Conservation (phyloP, 2,888 invertebrate species). For the Hypercompe scribonia region DNA sequence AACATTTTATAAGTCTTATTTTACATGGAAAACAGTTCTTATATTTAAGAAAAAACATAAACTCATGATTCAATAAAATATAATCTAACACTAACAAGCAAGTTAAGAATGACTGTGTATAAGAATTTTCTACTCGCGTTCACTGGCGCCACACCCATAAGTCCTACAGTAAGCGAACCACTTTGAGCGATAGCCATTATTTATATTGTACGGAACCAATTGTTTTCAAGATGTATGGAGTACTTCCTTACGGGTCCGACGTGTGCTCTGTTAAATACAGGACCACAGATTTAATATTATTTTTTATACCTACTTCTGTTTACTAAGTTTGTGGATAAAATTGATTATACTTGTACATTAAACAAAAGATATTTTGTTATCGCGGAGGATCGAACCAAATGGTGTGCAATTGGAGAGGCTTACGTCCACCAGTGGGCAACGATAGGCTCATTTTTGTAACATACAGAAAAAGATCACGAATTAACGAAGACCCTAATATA, state of each 20-base stretch:
- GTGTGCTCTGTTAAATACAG: conserved; percentile 3
- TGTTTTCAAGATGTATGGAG: conserved; percentile 55
- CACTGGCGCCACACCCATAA: conserved; percentile 38
- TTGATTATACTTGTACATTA: too few relatives aligned
- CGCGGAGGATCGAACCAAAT: too few relatives aligned
- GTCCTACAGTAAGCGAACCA: conserved; percentile 45
- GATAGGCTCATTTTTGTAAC: too few relatives aligned
- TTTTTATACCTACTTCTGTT: neutral
- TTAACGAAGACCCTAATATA: too few relatives aligned
- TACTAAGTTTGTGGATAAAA: neutral
- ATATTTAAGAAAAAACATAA: too few relatives aligned
- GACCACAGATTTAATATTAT: conserved; percentile 7
- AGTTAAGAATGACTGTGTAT: neutral
- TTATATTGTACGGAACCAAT: conserved; percentile 67
- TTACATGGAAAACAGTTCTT: too few relatives aligned
- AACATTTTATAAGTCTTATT: neutral
- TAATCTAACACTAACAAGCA: too few relatives aligned
- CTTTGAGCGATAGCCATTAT: conserved; percentile 65
- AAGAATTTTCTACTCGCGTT: conserved; percentile 23
- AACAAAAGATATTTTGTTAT: too few relatives aligned
- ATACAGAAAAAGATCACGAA: too few relatives aligned
- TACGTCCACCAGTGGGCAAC: too few relatives aligned
- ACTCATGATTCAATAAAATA: neutral
- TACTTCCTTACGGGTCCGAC: conserved; percentile 18
- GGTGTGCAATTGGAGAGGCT: too few relatives aligned